These are phyloP conservation scores for Teinopalpus imperialis DNA, from an alignment of 2,888 invertebrate species.

Conservation along the genomic window DNA sequence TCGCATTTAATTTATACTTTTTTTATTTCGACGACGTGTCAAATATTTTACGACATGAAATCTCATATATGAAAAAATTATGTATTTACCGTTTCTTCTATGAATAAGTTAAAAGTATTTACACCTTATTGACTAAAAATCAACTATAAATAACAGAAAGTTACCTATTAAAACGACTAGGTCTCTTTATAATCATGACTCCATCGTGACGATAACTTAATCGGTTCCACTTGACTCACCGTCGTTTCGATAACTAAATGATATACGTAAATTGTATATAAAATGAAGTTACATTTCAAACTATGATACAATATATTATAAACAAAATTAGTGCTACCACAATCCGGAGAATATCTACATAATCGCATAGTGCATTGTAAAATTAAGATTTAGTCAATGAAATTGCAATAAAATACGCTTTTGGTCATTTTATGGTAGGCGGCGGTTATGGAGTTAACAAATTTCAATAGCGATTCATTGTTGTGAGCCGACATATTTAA, in stretches of 20 bases:
- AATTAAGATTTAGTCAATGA: conserved; percentile 51
- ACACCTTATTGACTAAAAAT: too few relatives aligned
- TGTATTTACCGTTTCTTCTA: too few relatives aligned
- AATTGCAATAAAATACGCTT: conserved; percentile 43
- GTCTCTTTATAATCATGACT: neutral
- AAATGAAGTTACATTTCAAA: neutral
- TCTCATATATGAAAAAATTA: too few relatives aligned
- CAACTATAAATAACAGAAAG: too few relatives aligned
- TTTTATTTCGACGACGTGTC: too few relatives aligned
- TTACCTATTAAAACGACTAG: too few relatives aligned
- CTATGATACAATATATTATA: neutral
- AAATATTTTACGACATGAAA: too few relatives aligned
- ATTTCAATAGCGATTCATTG: conserved; percentile 27
- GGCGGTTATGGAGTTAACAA: conserved; percentile 38
- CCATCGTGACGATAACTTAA: conserved; percentile 2
- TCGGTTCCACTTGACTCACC: neutral
- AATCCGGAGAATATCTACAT: conserved; percentile 13
- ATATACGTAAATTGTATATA: neutral
- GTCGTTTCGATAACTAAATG: conserved; percentile 1
- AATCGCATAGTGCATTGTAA: conserved; percentile 41
- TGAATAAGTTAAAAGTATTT: too few relatives aligned
- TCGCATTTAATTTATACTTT: too few relatives aligned
- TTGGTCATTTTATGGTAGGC: conserved; percentile 43
- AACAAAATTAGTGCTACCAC: neutral
- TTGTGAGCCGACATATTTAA: conserved; percentile 16